A percentile compares a stretch with the other conserved stretches of the same genome.
phyloP scores from a whole-genome alignment of 2,797 vertebrate genomes.

The Sebastiscus albofasciatus region DNA sequence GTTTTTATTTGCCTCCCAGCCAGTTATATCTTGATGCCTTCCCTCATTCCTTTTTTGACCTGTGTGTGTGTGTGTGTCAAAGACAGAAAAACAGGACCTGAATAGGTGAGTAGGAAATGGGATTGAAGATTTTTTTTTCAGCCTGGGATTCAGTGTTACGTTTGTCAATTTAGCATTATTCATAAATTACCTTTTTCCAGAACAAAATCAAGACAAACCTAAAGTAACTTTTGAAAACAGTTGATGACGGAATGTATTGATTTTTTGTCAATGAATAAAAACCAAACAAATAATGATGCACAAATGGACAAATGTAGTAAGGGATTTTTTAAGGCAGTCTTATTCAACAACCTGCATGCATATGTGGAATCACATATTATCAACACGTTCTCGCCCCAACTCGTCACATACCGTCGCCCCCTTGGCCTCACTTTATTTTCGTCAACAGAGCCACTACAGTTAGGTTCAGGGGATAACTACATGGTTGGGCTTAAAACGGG shows the following conservation, averaged over 20 bases:
- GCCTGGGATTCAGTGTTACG: not conserved
- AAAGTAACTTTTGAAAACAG: not conserved
- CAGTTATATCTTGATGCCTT: not conserved
- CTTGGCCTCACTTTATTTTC: too few species aligned
- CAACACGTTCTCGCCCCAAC: too few species aligned
- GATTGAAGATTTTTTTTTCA: not conserved
- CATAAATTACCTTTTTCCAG: not conserved
- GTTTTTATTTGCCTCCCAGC: slow-evolving; percentile 24
- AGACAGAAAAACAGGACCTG: not conserved
- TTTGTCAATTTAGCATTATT: not conserved
- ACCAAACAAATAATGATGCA: not conserved
- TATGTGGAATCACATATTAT: too few species aligned
- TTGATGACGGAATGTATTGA: not conserved
- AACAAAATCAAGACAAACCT: too few species aligned
- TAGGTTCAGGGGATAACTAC: too few species aligned
- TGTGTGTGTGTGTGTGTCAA: not conserved
- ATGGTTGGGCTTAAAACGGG: too few species aligned
- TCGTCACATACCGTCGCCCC: too few species aligned
- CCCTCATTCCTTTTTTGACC: not conserved
- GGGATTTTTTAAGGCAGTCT: too few species aligned
- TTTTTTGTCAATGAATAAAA: not conserved
- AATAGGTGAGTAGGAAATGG: not conserved
- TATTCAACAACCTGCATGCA: not conserved
- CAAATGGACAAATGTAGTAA: not conserved
- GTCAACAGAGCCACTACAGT: too few species aligned